Evolutionary conservation across 2,888 invertebrate genomes (phyloP).

Genomic region (Dinocampus coccinellae): DNA sequence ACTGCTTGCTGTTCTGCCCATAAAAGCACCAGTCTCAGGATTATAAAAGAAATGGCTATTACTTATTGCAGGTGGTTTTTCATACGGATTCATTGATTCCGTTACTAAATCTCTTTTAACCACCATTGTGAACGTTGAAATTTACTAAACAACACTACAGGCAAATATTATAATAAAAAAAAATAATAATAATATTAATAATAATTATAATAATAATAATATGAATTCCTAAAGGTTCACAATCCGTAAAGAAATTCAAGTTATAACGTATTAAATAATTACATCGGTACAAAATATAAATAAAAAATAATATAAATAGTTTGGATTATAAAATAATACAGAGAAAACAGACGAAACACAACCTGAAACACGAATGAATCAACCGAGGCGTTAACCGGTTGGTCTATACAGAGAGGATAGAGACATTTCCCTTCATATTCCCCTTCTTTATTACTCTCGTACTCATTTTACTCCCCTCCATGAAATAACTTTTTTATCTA

Average conservation of each 20-base stretch:
- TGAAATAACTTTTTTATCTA: neutral
- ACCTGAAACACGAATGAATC: neutral
- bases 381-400: constrained; percentile 4
- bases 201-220: too few species aligned
- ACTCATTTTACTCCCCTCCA: neutral
- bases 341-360: neutral
- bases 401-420: neutral
- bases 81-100: constrained; percentile 71
- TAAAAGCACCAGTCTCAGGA: constrained; percentile 72
- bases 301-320: neutral
- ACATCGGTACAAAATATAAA: too few species aligned
- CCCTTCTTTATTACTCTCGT: neutral
- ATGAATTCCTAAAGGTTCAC: too few species aligned
- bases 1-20: constrained; percentile 74
- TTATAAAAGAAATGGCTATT: constrained; percentile 72
- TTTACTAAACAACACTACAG: too few species aligned
- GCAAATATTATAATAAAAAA: too few species aligned
- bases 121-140: too few species aligned
- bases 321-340: neutral
- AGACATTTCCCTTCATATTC: constrained; percentile 9
- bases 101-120: constrained; percentile 61
- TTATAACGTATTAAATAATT: too few species aligned
- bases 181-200: too few species aligned
- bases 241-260: too few species aligned
- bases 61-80: constrained; percentile 68